Evolutionary conservation across 2,888 invertebrate species (phyloP), one percentile per base, ranked within the genome.

Genomic region (Tholera decimalis): DNA sequence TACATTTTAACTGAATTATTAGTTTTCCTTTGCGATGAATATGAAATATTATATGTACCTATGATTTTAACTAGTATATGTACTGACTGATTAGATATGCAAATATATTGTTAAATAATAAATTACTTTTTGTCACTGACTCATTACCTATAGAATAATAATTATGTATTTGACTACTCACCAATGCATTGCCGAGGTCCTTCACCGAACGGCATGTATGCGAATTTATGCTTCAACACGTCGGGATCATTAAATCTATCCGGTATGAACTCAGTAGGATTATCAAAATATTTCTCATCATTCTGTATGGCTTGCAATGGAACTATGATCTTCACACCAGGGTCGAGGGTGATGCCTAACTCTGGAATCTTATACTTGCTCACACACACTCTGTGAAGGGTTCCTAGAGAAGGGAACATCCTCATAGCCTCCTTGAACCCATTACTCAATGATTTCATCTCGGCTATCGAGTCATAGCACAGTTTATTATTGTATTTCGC

Each of bases 151-250:
- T n/a, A n/a, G n/a, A n/a, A n/a, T n/a, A n/a, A n/a, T n/a, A n/a
- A n/a, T n/a, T n/a, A n/a, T n/a, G n/a, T n/a, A n/a, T n/a, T n/a
- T n/a, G n/a, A 18, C 8, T 51, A 83, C 88, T 85, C 60, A 93
- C 92, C 92, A 26, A 92, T 86, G 56, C 92, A 93, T 44, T 85
- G n/a, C n/a, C n/a, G n/a, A n/a, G n/a, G n/a, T n/a, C n/a, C n/a
- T n/a, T n/a, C n/a, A n/a, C n/a, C n/a, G 85, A 92, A 92, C 0
- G 92, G 92, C 57, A 92, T 26, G 54, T 89, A 93, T 0, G 85
- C 66, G 61, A 82, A 90, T 37, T 85, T 88, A 8, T 83, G 75
- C 8, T 76, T 71, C 2, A 73, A 77, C 2, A 56, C 47, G 26
- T 78, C 77, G 1, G 82, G 69, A 0, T 83, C 73, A 2, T 67